Conservation (phyloP, 2,113 vertebrate species). For the Chlorocebus sabaeus region DNA sequence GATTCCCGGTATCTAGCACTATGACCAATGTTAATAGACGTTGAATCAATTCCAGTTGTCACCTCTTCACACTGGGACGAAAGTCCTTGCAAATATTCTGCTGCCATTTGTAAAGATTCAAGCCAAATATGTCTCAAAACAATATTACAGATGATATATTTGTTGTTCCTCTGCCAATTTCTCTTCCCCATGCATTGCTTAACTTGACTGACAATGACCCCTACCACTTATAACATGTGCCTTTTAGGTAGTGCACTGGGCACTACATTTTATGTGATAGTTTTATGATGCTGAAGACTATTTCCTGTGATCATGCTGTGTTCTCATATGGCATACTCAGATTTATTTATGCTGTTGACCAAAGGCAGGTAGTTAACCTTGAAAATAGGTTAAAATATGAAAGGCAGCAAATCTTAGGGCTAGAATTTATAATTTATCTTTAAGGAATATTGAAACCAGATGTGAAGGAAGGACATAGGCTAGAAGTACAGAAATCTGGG, state of each 20-base stretch:
- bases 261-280: slow-evolving; percentile 21
- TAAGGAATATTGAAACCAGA: neutral
- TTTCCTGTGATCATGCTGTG: slow-evolving; percentile 51
- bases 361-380: slow-evolving; percentile 63
- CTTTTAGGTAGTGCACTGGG: slow-evolving; percentile 14
- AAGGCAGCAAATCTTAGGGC: slow-evolving; percentile 27
- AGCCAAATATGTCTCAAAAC: neutral
- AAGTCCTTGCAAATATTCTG: neutral
- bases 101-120: neutral
- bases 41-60: neutral
- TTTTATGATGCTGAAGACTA: slow-evolving; percentile 49
- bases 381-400: slow-evolving; percentile 60
- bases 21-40: neutral
- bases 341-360: slow-evolving; percentile 50
- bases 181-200: neutral
- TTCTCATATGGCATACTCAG: slow-evolving; percentile 24
- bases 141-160: neutral
- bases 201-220: slow-evolving; percentile 1
- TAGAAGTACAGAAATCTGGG: neutral
- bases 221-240: neutral
- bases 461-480: neutral
- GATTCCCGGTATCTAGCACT: neutral
- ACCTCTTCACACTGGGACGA: neutral
- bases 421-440: slow-evolving; percentile 40
- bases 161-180: neutral